Conservation (phyloP, 2,113 vertebrate species). For the Pelecanoides urinatrix region DNA sequence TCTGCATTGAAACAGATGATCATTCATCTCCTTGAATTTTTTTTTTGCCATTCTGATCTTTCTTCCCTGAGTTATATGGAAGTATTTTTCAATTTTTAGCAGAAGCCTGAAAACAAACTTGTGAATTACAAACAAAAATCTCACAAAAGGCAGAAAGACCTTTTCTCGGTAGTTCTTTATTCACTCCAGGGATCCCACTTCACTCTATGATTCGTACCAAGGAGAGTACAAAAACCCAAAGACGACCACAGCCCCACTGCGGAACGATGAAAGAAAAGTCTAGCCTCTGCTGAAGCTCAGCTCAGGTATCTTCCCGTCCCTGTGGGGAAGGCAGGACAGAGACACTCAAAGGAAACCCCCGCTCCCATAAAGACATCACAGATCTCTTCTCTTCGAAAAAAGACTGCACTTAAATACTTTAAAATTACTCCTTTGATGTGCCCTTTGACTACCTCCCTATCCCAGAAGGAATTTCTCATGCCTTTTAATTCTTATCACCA, state of each 20-base stretch:
- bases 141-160: background rate
- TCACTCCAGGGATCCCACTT: background rate
- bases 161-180: background rate
- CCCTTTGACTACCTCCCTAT: background rate
- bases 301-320: accelerated
- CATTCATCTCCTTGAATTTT: background rate
- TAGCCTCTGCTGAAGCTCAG: background rate
- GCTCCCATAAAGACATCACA: background rate
- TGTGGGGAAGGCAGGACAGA: background rate
- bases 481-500: background rate
- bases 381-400: background rate
- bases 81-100: background rate
- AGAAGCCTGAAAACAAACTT: background rate
- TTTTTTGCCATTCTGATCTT: background rate
- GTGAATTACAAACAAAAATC: background rate
- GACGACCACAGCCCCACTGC: background rate
- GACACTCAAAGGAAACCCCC: background rate
- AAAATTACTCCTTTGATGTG: background rate
- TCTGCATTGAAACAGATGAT: background rate
- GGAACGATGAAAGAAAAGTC: background rate
- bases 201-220: background rate
- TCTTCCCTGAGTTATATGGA: background rate
- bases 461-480: background rate
- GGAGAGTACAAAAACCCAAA: background rate
- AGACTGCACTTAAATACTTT: background rate